Percentiles rank a stretch among this genome's conserved stretches.
phyloP scores from a whole-genome alignment of 2,113 vertebrate genomes.

The Mormyrus lacerda region DNA sequence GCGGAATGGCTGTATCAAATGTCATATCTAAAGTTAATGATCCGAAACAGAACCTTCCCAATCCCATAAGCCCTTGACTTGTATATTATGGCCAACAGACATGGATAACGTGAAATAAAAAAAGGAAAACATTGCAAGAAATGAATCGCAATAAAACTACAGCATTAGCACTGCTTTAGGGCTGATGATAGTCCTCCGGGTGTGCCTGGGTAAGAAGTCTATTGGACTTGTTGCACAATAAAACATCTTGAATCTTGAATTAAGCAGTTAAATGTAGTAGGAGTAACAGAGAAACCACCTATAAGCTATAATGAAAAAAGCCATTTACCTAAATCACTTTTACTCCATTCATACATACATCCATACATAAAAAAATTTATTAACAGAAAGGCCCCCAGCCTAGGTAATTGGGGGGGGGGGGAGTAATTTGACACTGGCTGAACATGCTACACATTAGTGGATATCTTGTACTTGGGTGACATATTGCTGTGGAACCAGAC shows the following conservation, averaged over 20 bases:
- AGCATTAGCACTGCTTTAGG: not conserved
- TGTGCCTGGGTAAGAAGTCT: not conserved
- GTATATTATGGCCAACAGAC: not conserved
- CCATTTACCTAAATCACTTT: not conserved
- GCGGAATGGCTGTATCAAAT: not conserved
- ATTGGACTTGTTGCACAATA: not conserved
- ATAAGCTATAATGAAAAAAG: not conserved
- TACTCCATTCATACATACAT: not conserved
- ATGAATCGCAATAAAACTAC: not conserved
- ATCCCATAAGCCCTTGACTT: not conserved
- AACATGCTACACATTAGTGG: constrained; percentile 65
- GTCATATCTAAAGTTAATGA: not conserved
- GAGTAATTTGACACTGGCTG: not conserved
- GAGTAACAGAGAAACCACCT: not conserved
- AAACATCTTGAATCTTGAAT: constrained; percentile 1
- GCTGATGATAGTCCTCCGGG: not conserved
- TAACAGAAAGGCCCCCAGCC: not conserved
- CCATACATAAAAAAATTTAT: not conserved
- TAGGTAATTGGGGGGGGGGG: not conserved
- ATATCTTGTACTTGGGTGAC: constrained; percentile 73
- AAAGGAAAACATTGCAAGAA: not conserved
- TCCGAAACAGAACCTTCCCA: not conserved
- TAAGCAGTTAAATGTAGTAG: not conserved
- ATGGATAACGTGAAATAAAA: not conserved
- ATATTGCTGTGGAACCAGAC: constrained; percentile 83